Conservation (phyloP, 2,113 vertebrate species). For the Struthidea cinerea region DNA sequence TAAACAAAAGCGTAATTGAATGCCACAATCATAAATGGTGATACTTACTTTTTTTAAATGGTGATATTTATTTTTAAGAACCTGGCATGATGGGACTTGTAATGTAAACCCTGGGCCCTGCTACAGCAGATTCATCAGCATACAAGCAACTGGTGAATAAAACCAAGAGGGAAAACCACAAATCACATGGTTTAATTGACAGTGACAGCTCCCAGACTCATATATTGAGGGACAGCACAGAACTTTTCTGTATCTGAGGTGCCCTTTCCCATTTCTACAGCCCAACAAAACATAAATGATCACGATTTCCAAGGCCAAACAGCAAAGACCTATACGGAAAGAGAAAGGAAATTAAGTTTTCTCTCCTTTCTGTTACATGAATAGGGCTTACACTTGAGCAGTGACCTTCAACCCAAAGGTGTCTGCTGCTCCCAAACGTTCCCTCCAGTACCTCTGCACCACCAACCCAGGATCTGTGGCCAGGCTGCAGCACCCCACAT, state of each 20-base stretch:
- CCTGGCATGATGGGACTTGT: not conserved
- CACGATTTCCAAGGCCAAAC: not conserved
- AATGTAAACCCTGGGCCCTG: not conserved
- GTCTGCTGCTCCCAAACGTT: rapidly evolving
- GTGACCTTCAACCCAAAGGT: not conserved
- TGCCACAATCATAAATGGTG: not conserved
- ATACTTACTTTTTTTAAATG: not conserved
- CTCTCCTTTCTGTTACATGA: not conserved
- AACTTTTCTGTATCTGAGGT: not conserved
- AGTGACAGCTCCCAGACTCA: not conserved
- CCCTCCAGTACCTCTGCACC: not conserved
- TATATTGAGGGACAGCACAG: not conserved
- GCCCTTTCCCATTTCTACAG: not conserved
- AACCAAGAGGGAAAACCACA: not conserved
- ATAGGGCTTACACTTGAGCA: not conserved
- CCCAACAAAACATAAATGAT: not conserved
- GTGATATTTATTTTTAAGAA: not conserved
- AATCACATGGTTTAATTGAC: not conserved
- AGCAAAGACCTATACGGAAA: not conserved
- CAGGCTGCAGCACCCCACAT: not conserved
- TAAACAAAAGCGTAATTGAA: not conserved
- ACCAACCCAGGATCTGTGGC: rapidly evolving
- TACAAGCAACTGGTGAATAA: not conserved
- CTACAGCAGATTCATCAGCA: rapidly evolving
- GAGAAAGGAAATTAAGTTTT: not conserved